Base-by-base conservation (phyloP, 2,888 invertebrate genomes). In the Megastigmus dorsalis region DNA sequence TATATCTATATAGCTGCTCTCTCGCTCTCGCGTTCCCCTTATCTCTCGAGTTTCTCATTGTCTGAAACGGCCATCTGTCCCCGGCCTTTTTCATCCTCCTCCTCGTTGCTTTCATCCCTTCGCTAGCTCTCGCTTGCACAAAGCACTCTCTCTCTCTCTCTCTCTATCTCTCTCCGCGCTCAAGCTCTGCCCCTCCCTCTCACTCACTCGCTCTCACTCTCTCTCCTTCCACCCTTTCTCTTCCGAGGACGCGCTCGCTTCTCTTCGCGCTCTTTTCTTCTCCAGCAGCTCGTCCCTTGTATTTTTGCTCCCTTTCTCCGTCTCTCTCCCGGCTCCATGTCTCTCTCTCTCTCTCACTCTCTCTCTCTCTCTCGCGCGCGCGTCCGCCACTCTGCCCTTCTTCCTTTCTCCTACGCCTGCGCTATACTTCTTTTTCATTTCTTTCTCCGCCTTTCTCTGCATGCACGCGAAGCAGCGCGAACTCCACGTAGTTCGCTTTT, bases 1-100 rank as follows among this genome's bases (percentile, higher is more conserved):
- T 45, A 36, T 66, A 48, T 50, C 48, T 30, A 15, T n/a, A n/a
- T n/a, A 41, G 57, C 57, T 1, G 38, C 54, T 57, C 68, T 54
- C 70, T 41, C 80, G 80, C 82, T 78, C 82, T 82, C 82, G 78
- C 79, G 76, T 81, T 82, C 84, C 86, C 85, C 86, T 86, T 87
- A 86, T 87, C 87, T 86, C 84, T 86, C 81, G 84, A 87, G 86
- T 87, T 87, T 86, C 87, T 87, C 86, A 86, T 87, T 87, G 87
- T 87, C 86, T 85, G 85, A 84, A 87, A 86, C 85, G 84, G 85
- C 87, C 87, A 87, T 87, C 87, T 87, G 87, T 87, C 87, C 82
- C 81, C 80, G 82, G 83, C 83, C 85, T 84, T 86, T 85, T 86
- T 84, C 84, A 83, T 84, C 84, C 84, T 81, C 82, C 82, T 84